Evolutionary conservation across 2,797 vertebrate species (phyloP), one percentile per base, ranked within the genome.

Genomic region (Gymnoscopelus microlampas): DNA sequence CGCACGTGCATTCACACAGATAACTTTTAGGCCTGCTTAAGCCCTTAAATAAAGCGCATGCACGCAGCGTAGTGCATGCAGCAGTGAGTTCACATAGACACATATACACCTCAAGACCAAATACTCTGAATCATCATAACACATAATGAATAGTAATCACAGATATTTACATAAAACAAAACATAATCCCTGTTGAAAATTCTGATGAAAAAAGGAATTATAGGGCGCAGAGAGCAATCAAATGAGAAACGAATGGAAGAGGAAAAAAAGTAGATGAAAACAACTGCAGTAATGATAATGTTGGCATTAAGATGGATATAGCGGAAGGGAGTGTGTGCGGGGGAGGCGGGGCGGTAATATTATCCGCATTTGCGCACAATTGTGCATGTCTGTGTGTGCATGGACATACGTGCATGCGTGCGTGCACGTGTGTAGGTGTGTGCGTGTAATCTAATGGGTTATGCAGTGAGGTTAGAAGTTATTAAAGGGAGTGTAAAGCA

Each of bases 401-500:
- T 4, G 48, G 10, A 14, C 48, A 50, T 50, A 11, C 44, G 35
- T 15, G 58, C 32, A 29, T 60, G 32, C 9, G 35, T n/a, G 58
- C 13, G 24, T 32, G 57, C 60, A 26, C 53, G 49, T 61, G 49
- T 23, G 49, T 12, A 32, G 2, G 9, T 58, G 69, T 66, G 70
- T 83, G 70, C 68, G 50, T 83, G 79, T 79, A 84, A 84, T 90
- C 77, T 85, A 63, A 80, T 58, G 81, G 88, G 89, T 90, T 88
- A 88, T 92, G 85, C 88, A 84, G 84, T 76, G 77, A 89, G 91
- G 90, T 92, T 91, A 77, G 84, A 89, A 83, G 87, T 88, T 92
- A 89, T 92, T 91, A 92, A 91, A 90, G 89, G 74, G 80, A 91
- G 88, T 92, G 89, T 92, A 89, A 89, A 91, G 89, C 85, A 92